Evolutionary conservation across 2,888 invertebrate species (phyloP).

Genomic region (Cryptophagus acutangulus): DNA sequence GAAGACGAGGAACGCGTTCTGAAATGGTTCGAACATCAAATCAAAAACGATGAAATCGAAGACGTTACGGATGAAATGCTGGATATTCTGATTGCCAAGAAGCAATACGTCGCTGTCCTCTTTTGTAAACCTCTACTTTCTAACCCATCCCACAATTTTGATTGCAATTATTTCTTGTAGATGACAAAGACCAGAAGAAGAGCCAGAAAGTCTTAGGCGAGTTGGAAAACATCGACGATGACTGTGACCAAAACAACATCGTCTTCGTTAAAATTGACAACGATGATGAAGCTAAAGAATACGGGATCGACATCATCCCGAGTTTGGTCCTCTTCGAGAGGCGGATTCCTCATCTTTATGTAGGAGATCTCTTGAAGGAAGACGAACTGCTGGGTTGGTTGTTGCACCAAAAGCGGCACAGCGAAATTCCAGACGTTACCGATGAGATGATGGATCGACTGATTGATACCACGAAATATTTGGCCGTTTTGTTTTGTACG

Average conservation of each 20-base stretch:
- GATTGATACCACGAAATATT: slow-evolving; percentile 71
- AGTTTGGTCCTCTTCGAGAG: slow-evolving; percentile 72
- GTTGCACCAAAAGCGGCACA: slow-evolving; percentile 82
- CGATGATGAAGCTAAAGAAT: slow-evolving; percentile 82
- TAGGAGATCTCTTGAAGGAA: slow-evolving; percentile 77
- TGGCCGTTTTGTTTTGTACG: slow-evolving; percentile 91
- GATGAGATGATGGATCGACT: slow-evolving; percentile 92
- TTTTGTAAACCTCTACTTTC: slow-evolving; percentile 66
- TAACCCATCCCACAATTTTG: not conserved
- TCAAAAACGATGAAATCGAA: slow-evolving; percentile 85
- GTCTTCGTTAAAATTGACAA: slow-evolving; percentile 90
- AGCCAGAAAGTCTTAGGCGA: slow-evolving; percentile 79
- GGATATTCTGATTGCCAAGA: slow-evolving; percentile 80
- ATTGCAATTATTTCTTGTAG: slow-evolving; percentile 48
- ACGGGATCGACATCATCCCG: slow-evolving; percentile 78
- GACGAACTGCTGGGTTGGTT: slow-evolving; percentile 87
- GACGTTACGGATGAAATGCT: slow-evolving; percentile 93
- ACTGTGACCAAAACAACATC: slow-evolving; percentile 87
- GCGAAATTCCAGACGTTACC: slow-evolving; percentile 87
- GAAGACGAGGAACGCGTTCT: slow-evolving; percentile 86
- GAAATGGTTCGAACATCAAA: slow-evolving; percentile 80
- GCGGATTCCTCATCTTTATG: slow-evolving; percentile 58
- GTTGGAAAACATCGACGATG: slow-evolving; percentile 89
- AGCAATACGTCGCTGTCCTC: slow-evolving; percentile 82
- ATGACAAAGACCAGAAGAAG: slow-evolving; percentile 87